phyloP scores from a whole-genome alignment of 2,888 invertebrate species.

The Caenorhabditis sp. region DNA sequence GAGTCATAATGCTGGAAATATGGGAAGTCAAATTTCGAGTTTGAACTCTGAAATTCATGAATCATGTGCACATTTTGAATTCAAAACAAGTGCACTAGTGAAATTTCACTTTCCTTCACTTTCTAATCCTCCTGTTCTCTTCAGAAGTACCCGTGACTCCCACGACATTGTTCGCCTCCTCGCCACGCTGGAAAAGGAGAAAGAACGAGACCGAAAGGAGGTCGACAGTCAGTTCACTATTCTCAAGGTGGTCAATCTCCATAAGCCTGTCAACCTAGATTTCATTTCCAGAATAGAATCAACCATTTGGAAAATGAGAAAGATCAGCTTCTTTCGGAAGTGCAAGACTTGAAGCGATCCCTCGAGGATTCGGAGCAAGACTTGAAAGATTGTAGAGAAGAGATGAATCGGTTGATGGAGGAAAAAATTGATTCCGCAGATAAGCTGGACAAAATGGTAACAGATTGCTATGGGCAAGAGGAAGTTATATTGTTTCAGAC shows the following conservation, averaged over 20 bases:
- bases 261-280: no score
- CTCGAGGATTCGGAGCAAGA: conserved; percentile 52
- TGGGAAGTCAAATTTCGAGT: background rate
- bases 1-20: background rate
- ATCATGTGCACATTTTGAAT: background rate
- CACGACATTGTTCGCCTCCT: conserved; percentile 72
- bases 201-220: conserved; percentile 70
- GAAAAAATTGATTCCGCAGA: conserved; percentile 58
- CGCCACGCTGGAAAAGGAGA: conserved; percentile 67
- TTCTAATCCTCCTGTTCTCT: background rate
- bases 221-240: conserved; percentile 71
- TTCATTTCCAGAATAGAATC: conserved; percentile 57
- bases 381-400: conserved; percentile 46
- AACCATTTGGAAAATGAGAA: conserved; percentile 60
- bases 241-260: conserved; percentile 66
- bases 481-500: conserved; percentile 56
- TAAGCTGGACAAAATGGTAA: conserved; percentile 55
- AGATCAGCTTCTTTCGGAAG: conserved; percentile 39
- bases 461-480: background rate
- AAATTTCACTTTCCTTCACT: background rate
- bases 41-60: background rate
- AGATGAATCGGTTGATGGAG: conserved; percentile 58
- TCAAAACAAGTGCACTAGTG: no score
- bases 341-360: conserved; percentile 40
- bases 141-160: conserved; percentile 65